phyloP scores from a whole-genome alignment of 2,888 invertebrate species.

The Ariolimax columbianus region DNA sequence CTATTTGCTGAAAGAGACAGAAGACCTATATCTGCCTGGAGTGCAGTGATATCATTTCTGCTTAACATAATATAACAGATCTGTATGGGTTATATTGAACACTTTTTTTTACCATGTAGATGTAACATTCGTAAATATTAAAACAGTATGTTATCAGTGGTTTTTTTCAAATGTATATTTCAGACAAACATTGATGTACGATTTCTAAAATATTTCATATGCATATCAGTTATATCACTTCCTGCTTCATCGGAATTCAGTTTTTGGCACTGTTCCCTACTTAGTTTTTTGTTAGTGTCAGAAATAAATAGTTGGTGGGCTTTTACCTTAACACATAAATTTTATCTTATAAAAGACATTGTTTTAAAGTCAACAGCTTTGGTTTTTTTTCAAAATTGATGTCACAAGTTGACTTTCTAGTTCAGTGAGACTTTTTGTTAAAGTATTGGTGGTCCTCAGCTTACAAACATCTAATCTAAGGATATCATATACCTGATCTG shows the following conservation, averaged over 20 bases:
- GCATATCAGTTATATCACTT: not conserved
- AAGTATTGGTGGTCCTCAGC: not conserved
- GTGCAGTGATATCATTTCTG: too few species aligned
- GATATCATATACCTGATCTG: too few species aligned
- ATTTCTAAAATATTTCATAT: not conserved
- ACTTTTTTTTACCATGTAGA: not conserved
- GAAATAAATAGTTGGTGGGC: too few species aligned
- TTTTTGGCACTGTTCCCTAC: not conserved
- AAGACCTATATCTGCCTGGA: too few species aligned
- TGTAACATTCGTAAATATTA: not conserved
- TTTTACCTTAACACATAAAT: too few species aligned
- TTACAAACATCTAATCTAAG: too few species aligned
- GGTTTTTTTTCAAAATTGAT: not conserved
- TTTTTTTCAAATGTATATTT: not conserved
- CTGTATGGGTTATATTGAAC: not conserved
- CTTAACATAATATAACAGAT: too few species aligned
- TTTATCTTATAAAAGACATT: too few species aligned
- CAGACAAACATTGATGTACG: not conserved
- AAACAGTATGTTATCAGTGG: not conserved
- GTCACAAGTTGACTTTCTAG: not conserved
- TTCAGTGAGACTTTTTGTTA: not conserved
- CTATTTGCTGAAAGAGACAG: too few species aligned
- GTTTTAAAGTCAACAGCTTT: too few species aligned
- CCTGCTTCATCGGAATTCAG: not conserved
- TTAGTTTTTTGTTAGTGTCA: not conserved